Evolutionary conservation across 2,888 invertebrate genomes (phyloP), one percentile per base, ranked within the genome.

Genomic region (Eutolmus rufibarbis): DNA sequence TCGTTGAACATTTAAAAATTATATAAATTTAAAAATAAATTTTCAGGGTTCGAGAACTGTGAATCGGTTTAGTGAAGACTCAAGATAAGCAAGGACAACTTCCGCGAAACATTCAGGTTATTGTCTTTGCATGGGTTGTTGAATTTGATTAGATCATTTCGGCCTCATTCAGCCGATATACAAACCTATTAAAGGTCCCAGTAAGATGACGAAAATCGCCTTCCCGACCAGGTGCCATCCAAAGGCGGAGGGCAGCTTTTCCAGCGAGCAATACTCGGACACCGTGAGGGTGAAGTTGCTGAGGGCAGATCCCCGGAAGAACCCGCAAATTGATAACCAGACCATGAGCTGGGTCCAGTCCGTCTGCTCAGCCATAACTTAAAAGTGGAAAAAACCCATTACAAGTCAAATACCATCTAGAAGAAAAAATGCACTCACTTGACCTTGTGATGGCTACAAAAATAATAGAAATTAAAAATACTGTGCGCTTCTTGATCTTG

Each of bases 261-360:
- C 96, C 89, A 95, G 91, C 0, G 96, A 95, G 89, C 95, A 95
- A 90, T 95, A 95, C 92, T 96, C 96, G 0, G 96, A 96, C 89
- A 96, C 95, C n/a, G 96, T 96, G 8, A 96, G 94, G 46, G 96
- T 96, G 91, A 96, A 95, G 92, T 96, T 96, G 89, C 96, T 96
- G 77, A 97, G 93, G 19, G 96, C 96, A 90, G 96, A 95, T 87
- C 97, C 96, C 87, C 96, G 94, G 92, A 96, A 95, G 93, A 97
- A 96, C 19, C 97, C 97, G 91, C 96, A 96, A 87, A 96, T 94
- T 0, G 96, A 95, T 88, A 96, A 92, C 95, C 96, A 95, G 5
- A 95, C 90, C 94, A 96, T 94, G 12, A 97, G 93, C 57, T 94
- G 94, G 8, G 94, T 94, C 94, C 95, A 96, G 66, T 95, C 95